These are phyloP conservation scores for Phyllopteryx taeniolatus DNA, from an alignment of 2,113 vertebrate species.

Conservation along the genomic window DNA sequence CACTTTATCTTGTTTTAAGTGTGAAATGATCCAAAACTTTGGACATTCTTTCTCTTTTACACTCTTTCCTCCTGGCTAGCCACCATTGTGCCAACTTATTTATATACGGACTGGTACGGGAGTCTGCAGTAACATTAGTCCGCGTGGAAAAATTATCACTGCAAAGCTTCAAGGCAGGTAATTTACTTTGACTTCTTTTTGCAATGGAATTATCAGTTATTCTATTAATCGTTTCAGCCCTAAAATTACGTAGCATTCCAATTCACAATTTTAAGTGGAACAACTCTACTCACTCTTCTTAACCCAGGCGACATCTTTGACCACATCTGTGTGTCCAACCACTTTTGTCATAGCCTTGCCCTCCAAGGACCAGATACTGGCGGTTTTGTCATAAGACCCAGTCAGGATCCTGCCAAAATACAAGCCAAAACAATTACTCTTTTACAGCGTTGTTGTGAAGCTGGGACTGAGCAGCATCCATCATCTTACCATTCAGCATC, in stretches of 20 bases:
- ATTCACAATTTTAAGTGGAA: background rate
- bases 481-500: constrained; percentile 85
- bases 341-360: constrained; percentile 86
- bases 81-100: background rate
- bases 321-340: constrained; percentile 88
- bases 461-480: background rate
- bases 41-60: background rate
- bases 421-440: background rate
- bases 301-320: constrained; percentile 95
- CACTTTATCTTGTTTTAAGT: background rate
- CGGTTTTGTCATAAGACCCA: constrained; percentile 92
- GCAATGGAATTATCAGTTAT: background rate
- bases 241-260: background rate
- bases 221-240: background rate
- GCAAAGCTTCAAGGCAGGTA: background rate
- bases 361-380: constrained; percentile 91
- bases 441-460: background rate
- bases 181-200: background rate
- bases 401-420: constrained; percentile 87
- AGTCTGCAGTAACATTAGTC: background rate
- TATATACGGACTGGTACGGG: too few species aligned
- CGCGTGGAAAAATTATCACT: background rate
- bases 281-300: constrained; percentile 80
- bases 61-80: too few species aligned
- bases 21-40: background rate